Evolutionary conservation across 1,140 invertebrate genomes (phyloP), one percentile per base, ranked within the genome.

Genomic region (Eumeta japonica): DNA sequence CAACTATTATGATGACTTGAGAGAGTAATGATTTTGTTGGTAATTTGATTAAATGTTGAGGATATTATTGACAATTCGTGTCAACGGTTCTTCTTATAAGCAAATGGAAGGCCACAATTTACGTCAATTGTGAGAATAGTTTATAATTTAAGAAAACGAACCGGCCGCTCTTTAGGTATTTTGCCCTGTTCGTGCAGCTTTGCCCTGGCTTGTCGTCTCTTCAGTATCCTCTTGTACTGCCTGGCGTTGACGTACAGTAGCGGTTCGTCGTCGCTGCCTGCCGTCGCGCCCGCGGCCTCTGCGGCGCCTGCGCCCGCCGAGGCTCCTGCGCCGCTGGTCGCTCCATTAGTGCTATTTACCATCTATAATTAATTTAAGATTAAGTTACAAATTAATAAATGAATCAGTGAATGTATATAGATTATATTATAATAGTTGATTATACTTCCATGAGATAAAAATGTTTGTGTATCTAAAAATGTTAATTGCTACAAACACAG

Each of bases 181-280:
- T 94, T 90, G 16, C 94, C 94, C 58, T 88, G 86, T 4, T 90
- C 89, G 70, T 95, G 92, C 28, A 97, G 74, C 65, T 93, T 93
- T 0, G 93, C 93, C 30, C 94, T 75, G 0, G 92, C 94, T 55
- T 93, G 90, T 36, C 94, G 75, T 43, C 94, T 75, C 62, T 94
- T 94, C 4, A 97, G 75, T 56, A 97, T 97, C 39, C 92, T 79
- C 57, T 92, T 89, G 68, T 97, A 97, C 61, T 99, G 97, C 62
- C 96, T 95, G n/a, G 94, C 94, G 80, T 98, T 99, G 0, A 99
- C 97, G 74, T 98, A 99, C 4, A 98, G 67, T 1, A 94, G 92
- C 58, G 97, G 92, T 63, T 96, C 92, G 10, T 92, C 78, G 37
- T 92, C 90, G 1, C 84, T 81, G 58, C 77, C 45, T 48, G 75